Conservation (phyloP, 2,888 invertebrate species). For the Calameuta pallipes region DNA sequence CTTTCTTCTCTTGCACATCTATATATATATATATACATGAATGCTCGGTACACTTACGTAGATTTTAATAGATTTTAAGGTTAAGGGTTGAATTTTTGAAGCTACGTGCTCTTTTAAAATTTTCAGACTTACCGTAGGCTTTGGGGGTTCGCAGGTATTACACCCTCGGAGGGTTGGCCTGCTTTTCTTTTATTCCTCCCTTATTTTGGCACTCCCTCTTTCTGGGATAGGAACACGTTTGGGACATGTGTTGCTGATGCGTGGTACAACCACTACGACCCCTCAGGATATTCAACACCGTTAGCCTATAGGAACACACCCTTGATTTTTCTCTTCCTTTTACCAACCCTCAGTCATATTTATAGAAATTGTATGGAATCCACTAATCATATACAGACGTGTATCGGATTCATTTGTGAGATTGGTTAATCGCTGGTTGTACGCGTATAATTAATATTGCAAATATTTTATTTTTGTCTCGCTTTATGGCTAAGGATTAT, state of each 20-base stretch:
- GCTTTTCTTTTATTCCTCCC: background rate
- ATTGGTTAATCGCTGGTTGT: background rate
- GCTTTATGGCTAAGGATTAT: background rate
- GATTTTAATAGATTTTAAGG: background rate
- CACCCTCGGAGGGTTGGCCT: background rate
- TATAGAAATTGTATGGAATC: conserved; percentile 34
- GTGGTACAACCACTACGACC: conserved; percentile 34
- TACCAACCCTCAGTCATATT: conserved; percentile 30
- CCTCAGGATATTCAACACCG: conserved; percentile 33
- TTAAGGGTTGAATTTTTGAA: background rate
- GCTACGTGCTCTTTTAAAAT: background rate
- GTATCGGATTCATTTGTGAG: background rate
- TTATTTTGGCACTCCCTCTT: background rate
- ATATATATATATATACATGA: background rate
- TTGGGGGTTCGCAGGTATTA: background rate
- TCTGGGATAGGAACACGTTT: conserved; percentile 40
- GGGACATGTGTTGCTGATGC: conserved; percentile 51
- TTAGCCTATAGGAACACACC: conserved; percentile 11
- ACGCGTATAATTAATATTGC: background rate
- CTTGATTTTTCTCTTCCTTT: conserved; percentile 23
- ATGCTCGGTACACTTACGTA: background rate
- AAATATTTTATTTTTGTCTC: background rate
- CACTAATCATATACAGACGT: conserved; percentile 29
- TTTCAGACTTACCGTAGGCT: background rate
- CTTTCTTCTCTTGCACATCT: background rate